These are phyloP conservation scores for Sinonovacula constricta DNA, from an alignment of 1,140 invertebrate species.

Conservation along the genomic window DNA sequence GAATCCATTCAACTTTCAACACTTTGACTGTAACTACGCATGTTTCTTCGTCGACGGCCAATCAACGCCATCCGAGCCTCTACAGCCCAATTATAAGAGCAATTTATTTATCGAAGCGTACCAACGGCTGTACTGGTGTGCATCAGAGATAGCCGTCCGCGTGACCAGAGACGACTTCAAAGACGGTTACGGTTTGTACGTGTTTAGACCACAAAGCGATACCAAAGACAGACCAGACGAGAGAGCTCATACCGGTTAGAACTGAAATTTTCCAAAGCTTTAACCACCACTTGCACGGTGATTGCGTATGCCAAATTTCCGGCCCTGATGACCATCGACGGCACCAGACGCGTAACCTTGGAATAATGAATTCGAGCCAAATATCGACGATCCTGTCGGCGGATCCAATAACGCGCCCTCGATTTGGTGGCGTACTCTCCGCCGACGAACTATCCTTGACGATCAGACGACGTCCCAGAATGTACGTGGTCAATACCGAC, in stretches of 20 bases:
- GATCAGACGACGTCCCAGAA: not conserved
- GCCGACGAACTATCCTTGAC: not conserved
- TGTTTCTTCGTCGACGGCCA: constrained; percentile 10
- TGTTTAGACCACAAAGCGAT: not conserved
- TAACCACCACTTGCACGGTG: constrained; percentile 8
- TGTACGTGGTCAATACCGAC: constrained; percentile 15
- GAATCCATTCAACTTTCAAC: constrained; percentile 26
- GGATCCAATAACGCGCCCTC: not conserved
- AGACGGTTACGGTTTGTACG: not conserved
- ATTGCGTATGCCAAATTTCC: constrained; percentile 1
- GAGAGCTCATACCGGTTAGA: not conserved
- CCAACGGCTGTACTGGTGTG: not conserved
- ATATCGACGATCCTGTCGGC: not conserved
- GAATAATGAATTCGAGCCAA: not conserved
- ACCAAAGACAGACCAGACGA: not conserved
- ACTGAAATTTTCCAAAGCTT: constrained; percentile 11
- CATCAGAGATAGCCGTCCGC: not conserved
- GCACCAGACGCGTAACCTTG: not conserved
- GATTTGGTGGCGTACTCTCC: not conserved
- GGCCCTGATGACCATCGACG: not conserved
- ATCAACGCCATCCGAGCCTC: not conserved
- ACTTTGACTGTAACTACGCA: constrained; percentile 6
- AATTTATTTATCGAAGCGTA: not conserved
- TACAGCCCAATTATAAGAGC: constrained; percentile 8
- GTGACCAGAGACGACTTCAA: not conserved